Base-by-base conservation (phyloP, 1,140 invertebrate genomes). In the Achroia grisella region DNA sequence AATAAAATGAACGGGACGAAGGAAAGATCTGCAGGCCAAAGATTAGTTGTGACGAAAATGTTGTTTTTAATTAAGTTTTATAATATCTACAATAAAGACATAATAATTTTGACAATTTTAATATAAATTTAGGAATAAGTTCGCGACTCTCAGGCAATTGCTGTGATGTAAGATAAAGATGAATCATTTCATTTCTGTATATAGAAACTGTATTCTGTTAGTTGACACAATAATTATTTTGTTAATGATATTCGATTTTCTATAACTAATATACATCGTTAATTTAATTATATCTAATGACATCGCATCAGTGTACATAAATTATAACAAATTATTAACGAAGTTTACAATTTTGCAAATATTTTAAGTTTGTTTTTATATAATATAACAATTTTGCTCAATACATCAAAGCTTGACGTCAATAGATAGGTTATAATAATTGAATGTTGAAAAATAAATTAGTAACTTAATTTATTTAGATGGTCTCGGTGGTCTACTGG, bases 21-120 rank as follows among this genome's bases (percentile, higher is more conserved):
- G 52, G 52, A 61, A 76, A 80, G 80, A 81, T 84, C 77, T 84
- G 80, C 60, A 71, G 66, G 73, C 78, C 78, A 82, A 82, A 82
- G 78, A 82, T 75, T 78, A 77, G 73, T 64, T 66, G 64, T 52
- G 56, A 62, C 47, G 56, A 62, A 59, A 60, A 57, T 40, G 55
- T 56, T 61, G 52, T 53, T 61, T n/a, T 67, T 58, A 52, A 23
- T 62, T 62, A 64, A 56, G 51, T 42, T 66, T 43, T 34, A 23
- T 23, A 23, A 23, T 23, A 23, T 3, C 17, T 23, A 33, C 39
- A 48, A 47, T 33, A 48, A 51, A 33, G 48, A 31, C 47, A 44
- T 56, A 60, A 48, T 51, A 56, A 57, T 60, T 68, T 63, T 67
- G 61, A 71, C 62, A 69, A 63, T 65, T 62, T 69, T 74, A 62